A percentile compares a stretch with the other conserved stretches of the same genome.
phyloP scores from a whole-genome alignment of 2,797 vertebrate genomes.

The Synaphobranchus kaupii region DNA sequence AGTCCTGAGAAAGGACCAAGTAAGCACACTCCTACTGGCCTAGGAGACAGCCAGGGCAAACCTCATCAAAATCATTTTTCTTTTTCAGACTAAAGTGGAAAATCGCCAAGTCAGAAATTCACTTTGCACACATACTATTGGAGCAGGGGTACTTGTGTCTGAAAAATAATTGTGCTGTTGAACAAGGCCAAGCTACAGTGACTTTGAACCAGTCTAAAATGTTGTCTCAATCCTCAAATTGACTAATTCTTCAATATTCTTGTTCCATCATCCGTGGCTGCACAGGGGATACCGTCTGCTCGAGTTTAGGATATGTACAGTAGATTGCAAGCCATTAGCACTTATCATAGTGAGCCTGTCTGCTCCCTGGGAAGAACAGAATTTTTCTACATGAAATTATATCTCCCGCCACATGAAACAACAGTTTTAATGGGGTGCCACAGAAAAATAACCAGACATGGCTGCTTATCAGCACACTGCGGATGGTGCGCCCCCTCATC shows the following conservation, averaged over 20 bases:
- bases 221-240: conserved; percentile 20
- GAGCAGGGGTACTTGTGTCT: background rate
- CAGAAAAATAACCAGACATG: background rate
- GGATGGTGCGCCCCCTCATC: background rate
- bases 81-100: background rate
- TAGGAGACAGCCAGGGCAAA: background rate
- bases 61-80: background rate
- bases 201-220: conserved; percentile 15
- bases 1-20: background rate
- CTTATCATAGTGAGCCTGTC: background rate
- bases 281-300: background rate
- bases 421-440: background rate
- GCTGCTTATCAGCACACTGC: background rate
- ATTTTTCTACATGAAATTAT: conserved; percentile 1
- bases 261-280: background rate
- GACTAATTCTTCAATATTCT: background rate
- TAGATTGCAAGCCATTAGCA: background rate
- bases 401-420: background rate
- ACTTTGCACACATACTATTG: background rate
- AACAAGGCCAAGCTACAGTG: conserved; percentile 7
- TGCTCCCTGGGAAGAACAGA: background rate
- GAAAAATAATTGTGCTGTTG: background rate
- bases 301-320: background rate
- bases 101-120: background rate
- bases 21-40: background rate